Percentiles rank a stretch among this genome's conserved stretches.
These are phyloP conservation scores for Entelurus aequoreus DNA, from an alignment of 2,113 vertebrate species.

Conservation along the genomic window DNA sequence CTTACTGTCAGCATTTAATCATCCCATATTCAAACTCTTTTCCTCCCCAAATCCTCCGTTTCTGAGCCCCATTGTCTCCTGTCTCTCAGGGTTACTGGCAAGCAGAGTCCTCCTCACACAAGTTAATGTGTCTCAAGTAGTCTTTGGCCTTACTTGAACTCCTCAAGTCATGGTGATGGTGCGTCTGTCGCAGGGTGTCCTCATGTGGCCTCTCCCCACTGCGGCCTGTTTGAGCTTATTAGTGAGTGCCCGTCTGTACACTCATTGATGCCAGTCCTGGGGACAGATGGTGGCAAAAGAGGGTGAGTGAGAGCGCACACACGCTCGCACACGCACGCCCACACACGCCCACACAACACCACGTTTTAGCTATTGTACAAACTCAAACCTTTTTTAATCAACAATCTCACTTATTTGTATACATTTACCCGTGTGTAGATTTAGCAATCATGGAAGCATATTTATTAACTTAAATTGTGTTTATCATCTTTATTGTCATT, in stretches of 20 bases:
- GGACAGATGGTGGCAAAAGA: constrained; percentile 60
- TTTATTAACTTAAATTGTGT: neutral
- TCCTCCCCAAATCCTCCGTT: neutral
- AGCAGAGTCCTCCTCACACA: constrained; percentile 22
- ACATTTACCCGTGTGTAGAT: neutral
- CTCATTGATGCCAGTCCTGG: constrained; percentile 57
- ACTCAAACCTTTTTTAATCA: neutral
- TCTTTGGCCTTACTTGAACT: constrained; percentile 44
- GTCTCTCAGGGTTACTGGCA: constrained; percentile 18
- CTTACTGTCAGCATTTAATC: too few species aligned
- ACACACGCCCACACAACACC: neutral
- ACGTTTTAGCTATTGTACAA: neutral
- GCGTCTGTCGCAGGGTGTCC: constrained; percentile 51
- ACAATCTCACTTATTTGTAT: neutral
- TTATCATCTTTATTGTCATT: neutral
- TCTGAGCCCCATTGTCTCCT: constrained; percentile 5
- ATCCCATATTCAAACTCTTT: too few species aligned
- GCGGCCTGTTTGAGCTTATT: constrained; percentile 62
- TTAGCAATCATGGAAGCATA: neutral
- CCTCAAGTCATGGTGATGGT: constrained; percentile 35
- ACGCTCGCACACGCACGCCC: constrained; percentile 2
- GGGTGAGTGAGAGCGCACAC: constrained; percentile 29
- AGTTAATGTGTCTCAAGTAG: constrained; percentile 18
- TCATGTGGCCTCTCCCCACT: constrained; percentile 51
- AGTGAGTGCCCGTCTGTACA: constrained; percentile 59